Evolutionary conservation across 2,797 vertebrate species (phyloP).

Genomic region (Thunnus albacares): DNA sequence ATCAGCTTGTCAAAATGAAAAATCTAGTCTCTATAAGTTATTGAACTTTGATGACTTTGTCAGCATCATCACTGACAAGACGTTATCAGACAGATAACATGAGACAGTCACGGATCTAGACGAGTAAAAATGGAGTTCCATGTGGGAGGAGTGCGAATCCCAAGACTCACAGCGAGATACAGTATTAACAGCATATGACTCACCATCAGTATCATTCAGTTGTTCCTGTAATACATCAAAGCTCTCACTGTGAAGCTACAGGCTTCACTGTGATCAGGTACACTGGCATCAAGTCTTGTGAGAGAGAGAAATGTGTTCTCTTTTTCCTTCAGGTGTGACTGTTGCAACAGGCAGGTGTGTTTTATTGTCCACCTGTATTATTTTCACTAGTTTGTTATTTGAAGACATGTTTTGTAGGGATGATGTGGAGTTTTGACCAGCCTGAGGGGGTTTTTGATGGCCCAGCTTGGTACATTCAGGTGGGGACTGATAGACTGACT

Average conservation of each 20-base stretch:
- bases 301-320: not conserved
- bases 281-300: not conserved
- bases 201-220: not conserved
- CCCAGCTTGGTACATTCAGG: constrained; percentile 15
- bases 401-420: not conserved
- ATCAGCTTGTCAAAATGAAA: not conserved
- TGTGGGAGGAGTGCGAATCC: constrained; percentile 27
- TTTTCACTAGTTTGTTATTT: not conserved
- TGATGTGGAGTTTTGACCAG: not conserved
- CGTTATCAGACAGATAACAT: constrained; percentile 9
- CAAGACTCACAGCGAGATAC: not conserved
- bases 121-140: constrained; percentile 2
- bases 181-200: constrained; percentile 4
- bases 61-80: not conserved
- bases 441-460: constrained; percentile 64
- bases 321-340: not conserved
- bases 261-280: not conserved
- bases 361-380: not conserved
- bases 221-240: not conserved
- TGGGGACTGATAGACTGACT: constrained; percentile 31
- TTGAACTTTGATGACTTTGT: not conserved
- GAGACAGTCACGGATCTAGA: not conserved
- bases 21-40: not conserved
- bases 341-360: not conserved
- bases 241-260: not conserved